Conservation (phyloP, 2,113 vertebrate species). For the Halcyon malimbica region DNA sequence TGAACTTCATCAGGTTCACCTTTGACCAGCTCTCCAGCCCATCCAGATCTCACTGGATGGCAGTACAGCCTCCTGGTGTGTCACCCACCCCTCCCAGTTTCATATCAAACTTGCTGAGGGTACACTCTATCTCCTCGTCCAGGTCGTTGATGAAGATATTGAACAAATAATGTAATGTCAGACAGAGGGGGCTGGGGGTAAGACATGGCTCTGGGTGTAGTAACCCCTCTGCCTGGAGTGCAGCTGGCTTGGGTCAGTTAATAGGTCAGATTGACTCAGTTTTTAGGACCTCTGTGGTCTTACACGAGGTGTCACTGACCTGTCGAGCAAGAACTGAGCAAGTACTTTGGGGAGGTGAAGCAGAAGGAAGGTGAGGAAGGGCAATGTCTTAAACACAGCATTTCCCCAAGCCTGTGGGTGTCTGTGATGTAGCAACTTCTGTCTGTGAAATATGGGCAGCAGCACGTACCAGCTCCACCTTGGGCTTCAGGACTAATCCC, state of each 20-base stretch:
- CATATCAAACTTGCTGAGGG: no score
- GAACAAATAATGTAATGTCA: background rate
- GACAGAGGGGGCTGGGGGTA: background rate
- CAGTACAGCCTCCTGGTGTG: no score
- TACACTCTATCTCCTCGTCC: no score
- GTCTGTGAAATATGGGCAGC: background rate
- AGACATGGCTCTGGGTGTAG: background rate
- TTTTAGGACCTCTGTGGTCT: background rate
- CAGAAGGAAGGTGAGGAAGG: background rate
- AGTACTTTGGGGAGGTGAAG: background rate
- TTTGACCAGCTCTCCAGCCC: no score
- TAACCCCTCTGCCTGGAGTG: background rate
- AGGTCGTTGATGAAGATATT: no score
- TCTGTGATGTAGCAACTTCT: rapidly evolving
- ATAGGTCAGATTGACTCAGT: background rate
- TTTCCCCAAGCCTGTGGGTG: background rate
- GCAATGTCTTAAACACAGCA: rapidly evolving
- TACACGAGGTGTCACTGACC: background rate
- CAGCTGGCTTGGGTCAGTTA: background rate
- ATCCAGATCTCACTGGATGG: no score
- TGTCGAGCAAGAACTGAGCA: background rate
- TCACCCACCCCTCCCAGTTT: no score
- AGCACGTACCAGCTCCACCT: background rate
- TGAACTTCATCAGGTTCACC: no score
- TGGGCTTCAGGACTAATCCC: background rate